phyloP scores from a whole-genome alignment of 2,888 invertebrate genomes.

The Epistrophella euchroma region DNA sequence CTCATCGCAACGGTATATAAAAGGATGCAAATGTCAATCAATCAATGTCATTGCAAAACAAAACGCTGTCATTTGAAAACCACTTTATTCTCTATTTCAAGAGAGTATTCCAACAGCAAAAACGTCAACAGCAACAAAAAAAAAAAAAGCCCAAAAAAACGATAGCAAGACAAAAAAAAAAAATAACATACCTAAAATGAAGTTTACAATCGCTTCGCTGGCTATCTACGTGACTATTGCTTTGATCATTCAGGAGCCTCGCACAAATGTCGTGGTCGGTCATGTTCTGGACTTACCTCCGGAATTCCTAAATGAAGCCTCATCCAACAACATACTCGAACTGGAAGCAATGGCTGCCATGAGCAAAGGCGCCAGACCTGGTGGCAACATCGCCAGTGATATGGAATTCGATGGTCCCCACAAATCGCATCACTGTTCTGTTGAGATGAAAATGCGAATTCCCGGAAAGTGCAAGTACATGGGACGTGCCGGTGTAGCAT shows the following conservation, averaged over 20 bases:
- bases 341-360: slow-evolving; percentile 61
- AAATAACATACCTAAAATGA: slow-evolving; percentile 42
- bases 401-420: slow-evolving; percentile 51
- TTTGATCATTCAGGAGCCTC: slow-evolving; percentile 56
- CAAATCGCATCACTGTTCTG: slow-evolving; percentile 78
- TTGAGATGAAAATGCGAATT: slow-evolving; percentile 81
- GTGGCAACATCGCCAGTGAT: not conserved
- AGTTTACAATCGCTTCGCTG: slow-evolving; percentile 57
- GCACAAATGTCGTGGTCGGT: slow-evolving; percentile 30
- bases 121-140: not conserved
- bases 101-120: not conserved
- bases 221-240: slow-evolving; percentile 61
- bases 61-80: slow-evolving; percentile 26
- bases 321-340: slow-evolving; percentile 70
- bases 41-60: slow-evolving; percentile 64
- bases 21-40: slow-evolving; percentile 57
- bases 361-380: slow-evolving; percentile 42
- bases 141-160: not conserved
- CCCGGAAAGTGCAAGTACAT: slow-evolving; percentile 81
- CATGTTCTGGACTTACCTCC: slow-evolving; percentile 67
- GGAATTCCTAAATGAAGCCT: slow-evolving; percentile 62
- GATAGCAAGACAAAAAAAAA: not conserved
- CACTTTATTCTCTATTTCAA: slow-evolving; percentile 11
- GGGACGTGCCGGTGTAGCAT: slow-evolving; percentile 80
- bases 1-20: slow-evolving; percentile 61